Evolutionary conservation across 2,797 vertebrate species (phyloP).

Genomic region (Uromys caudimaculatus): DNA sequence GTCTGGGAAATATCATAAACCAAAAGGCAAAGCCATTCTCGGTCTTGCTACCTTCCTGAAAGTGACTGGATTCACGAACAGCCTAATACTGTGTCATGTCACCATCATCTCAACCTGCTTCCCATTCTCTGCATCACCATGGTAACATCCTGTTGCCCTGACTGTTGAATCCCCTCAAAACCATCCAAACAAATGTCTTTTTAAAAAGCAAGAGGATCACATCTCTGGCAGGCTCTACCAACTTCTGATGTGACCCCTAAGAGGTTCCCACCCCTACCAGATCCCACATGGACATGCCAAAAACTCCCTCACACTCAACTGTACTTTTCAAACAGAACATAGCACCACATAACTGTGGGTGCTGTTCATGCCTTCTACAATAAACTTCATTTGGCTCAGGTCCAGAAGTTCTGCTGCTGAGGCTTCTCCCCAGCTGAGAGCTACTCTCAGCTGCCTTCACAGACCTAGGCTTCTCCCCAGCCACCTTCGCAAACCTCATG

Average conservation of each 20-base stretch:
- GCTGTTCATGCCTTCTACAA: not conserved
- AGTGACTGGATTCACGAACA: not conserved
- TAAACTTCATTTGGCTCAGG: not conserved
- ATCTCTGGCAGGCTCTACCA: not conserved
- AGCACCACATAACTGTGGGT: not conserved
- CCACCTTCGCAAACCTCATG: not conserved
- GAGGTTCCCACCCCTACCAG: not conserved
- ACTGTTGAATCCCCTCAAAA: not conserved
- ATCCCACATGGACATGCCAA: not conserved
- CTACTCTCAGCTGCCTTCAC: not conserved
- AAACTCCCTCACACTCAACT: not conserved
- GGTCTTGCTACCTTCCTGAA: not conserved
- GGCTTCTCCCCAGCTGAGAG: not conserved
- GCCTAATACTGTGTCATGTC: not conserved
- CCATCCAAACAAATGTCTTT: not conserved
- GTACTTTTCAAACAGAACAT: not conserved
- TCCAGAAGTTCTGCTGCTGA: not conserved
- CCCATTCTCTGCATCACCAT: not conserved
- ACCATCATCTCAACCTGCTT: not conserved
- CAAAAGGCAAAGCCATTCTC: not conserved
- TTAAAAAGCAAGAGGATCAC: not conserved
- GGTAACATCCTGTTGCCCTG: not conserved
- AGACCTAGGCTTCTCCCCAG: no score
- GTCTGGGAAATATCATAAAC: not conserved
- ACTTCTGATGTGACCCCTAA: not conserved